Evolutionary conservation across 2,888 invertebrate species (phyloP).

Genomic region (Plagiodera versicolora): DNA sequence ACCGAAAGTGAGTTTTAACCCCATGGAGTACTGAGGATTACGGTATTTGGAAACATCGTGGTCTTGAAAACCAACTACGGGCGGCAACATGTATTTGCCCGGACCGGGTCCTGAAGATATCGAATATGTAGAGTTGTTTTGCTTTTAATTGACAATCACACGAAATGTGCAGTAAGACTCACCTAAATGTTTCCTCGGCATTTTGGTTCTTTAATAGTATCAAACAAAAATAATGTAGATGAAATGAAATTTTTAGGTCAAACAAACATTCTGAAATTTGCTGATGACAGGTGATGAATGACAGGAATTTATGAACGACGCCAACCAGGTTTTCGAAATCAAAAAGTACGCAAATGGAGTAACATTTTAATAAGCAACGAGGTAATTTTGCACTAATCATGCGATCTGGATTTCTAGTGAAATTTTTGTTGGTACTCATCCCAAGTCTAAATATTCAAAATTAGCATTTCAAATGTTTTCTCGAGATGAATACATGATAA

Average conservation of each 20-base stretch:
- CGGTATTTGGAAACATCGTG: conserved; percentile 67
- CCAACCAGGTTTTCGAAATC: background rate
- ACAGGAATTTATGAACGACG: background rate
- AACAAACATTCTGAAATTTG: conserved; percentile 16
- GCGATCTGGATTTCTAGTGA: too few species aligned
- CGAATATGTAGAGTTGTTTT: too few species aligned
- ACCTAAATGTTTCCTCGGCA: conserved; percentile 17
- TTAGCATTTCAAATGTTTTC: too few species aligned
- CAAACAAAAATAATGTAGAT: conserved; percentile 7
- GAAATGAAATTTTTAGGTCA: conserved; percentile 17
- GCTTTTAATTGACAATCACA: too few species aligned
- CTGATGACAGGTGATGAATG: conserved; percentile 6
- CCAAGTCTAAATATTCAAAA: too few species aligned
- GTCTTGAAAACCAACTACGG: conserved; percentile 61
- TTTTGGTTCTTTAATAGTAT: background rate
- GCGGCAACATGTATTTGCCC: conserved; percentile 64
- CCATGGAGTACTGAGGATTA: conserved; percentile 67
- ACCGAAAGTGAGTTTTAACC: conserved; percentile 46
- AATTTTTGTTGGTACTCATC: too few species aligned
- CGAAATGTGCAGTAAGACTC: background rate
- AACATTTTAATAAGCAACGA: background rate
- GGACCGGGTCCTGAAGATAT: conserved; percentile 65
- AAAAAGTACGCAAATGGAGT: background rate
- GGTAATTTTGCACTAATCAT: too few species aligned
- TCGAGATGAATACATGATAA: too few species aligned